Evolutionary conservation across 2,113 vertebrate genomes (phyloP).

Genomic region (Amphiprion percula): DNA sequence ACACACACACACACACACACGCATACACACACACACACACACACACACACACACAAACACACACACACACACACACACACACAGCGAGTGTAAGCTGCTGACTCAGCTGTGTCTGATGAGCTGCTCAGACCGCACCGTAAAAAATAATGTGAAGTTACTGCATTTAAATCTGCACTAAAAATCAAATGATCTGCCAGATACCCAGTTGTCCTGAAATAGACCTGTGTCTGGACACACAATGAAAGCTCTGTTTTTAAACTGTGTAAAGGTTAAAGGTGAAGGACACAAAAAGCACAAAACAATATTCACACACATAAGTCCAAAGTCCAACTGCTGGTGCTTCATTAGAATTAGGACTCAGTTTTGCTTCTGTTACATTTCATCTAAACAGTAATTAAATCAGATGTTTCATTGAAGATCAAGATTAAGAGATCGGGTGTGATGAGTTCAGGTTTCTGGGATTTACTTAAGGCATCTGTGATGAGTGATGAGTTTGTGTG

Average conservation of each 20-base stretch:
- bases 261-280: background rate
- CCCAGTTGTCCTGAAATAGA: background rate
- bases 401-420: background rate
- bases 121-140: background rate
- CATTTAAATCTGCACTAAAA: background rate
- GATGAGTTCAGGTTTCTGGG: background rate
- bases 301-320: background rate
- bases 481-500: background rate
- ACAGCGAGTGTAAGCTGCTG: background rate
- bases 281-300: background rate
- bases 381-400: background rate
- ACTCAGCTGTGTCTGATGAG: constrained; percentile 1
- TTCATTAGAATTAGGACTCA: background rate
- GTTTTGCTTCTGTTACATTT: background rate
- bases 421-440: background rate
- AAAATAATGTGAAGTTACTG: background rate
- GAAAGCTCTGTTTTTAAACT: background rate
- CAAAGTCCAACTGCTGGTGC: too few species aligned
- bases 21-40: too few species aligned
- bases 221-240: background rate
- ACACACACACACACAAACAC: background rate
- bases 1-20: background rate
- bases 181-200: background rate
- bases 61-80: background rate
- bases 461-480: background rate